Conservation (phyloP, 2,113 vertebrate species). For the Turdus rufiventris region DNA sequence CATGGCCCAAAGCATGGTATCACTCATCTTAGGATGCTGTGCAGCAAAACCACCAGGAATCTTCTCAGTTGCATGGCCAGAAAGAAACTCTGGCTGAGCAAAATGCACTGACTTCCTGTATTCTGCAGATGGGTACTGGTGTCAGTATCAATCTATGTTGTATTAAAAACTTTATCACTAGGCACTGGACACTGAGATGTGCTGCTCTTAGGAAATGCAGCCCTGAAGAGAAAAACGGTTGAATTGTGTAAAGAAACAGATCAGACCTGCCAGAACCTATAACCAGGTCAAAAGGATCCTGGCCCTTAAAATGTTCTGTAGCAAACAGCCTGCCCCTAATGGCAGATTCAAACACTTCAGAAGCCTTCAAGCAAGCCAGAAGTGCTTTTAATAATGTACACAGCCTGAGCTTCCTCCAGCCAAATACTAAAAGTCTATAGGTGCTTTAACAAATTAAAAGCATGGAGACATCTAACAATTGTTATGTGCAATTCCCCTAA, state of each 20-base stretch:
- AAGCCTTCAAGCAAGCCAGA: neutral
- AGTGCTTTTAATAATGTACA: neutral
- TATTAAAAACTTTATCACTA: neutral
- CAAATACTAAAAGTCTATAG: neutral
- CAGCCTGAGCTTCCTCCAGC: neutral
- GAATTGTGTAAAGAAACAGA: neutral
- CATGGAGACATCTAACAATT: neutral
- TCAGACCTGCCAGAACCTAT: neutral
- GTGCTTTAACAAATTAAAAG: neutral
- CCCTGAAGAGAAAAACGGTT: neutral
- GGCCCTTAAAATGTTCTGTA: neutral
- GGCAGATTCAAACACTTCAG: neutral
- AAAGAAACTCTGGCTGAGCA: neutral
- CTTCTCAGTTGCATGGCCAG: neutral
- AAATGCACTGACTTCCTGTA: neutral
- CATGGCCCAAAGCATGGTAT: neutral
- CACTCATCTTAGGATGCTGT: neutral
- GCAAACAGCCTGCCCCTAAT: neutral
- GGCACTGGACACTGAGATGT: neutral
- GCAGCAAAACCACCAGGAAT: neutral
- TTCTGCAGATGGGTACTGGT: neutral
- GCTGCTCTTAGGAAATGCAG: neutral
- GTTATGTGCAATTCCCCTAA: fast-evolving
- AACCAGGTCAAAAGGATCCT: neutral
- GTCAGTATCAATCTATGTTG: neutral